Evolutionary conservation across 2,113 vertebrate species (phyloP).

Genomic region (Trichechus manatus): DNA sequence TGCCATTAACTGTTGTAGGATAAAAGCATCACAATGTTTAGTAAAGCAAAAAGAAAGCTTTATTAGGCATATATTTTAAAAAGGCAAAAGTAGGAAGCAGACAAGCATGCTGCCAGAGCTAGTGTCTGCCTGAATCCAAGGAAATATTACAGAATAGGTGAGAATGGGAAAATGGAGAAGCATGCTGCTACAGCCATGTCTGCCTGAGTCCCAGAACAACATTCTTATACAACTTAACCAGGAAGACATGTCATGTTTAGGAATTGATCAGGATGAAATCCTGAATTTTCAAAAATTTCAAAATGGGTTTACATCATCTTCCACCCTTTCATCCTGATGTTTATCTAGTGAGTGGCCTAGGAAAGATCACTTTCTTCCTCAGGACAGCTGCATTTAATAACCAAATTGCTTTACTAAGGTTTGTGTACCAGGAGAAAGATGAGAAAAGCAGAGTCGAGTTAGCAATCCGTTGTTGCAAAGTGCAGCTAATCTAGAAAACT

Average conservation of each 20-base stretch:
- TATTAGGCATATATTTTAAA: too few relatives aligned
- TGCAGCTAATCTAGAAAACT: background rate
- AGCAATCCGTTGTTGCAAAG: background rate
- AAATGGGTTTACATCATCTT: background rate
- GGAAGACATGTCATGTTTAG: slow-evolving; percentile 9
- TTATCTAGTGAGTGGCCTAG: background rate
- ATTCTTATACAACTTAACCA: background rate
- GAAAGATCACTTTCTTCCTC: background rate
- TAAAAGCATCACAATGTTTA: too few relatives aligned
- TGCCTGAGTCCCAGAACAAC: background rate
- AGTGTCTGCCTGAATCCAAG: too few relatives aligned
- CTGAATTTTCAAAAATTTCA: slow-evolving; percentile 23
- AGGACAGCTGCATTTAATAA: slow-evolving; percentile 7
- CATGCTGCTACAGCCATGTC: too few relatives aligned
- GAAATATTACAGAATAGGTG: too few relatives aligned
- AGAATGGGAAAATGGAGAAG: too few relatives aligned
- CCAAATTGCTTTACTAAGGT: background rate
- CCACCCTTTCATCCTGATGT: background rate
- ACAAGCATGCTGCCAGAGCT: too few relatives aligned
- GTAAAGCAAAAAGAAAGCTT: too few relatives aligned
- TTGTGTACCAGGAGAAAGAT: background rate
- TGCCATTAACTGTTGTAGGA: too few relatives aligned
- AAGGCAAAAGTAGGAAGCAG: too few relatives aligned
- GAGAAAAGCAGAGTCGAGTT: background rate
- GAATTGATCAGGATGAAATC: slow-evolving; percentile 32